Conservation (phyloP, 2,113 vertebrate species). For the Amphiprion ocellaris region DNA sequence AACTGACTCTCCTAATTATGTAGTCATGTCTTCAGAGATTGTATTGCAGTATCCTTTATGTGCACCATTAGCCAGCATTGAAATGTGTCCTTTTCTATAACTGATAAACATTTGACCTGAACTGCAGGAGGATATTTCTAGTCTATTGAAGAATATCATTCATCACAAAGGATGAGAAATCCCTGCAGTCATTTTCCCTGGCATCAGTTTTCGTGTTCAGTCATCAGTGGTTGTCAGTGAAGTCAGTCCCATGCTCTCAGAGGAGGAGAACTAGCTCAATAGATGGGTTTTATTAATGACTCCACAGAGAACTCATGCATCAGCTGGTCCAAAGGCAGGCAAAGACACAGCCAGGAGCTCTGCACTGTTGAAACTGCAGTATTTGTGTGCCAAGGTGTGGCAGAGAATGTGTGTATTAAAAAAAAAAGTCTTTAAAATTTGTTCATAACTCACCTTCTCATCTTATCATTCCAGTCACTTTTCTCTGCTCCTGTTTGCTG, state of each 20-base stretch:
- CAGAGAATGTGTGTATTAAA: constrained; percentile 27
- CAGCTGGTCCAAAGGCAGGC: constrained; percentile 68
- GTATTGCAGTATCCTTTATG: not conserved
- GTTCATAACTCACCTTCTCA: constrained; percentile 78
- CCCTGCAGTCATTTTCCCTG: constrained; percentile 66
- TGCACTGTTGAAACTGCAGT: constrained; percentile 62
- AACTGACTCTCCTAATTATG: constrained; percentile 9
- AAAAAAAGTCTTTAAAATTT: constrained; percentile 46
- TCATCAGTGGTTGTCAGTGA: constrained; percentile 71
- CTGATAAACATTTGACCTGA: constrained; percentile 21
- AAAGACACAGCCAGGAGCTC: constrained; percentile 51
- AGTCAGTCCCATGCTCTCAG: constrained; percentile 68
- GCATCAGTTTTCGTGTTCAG: constrained; percentile 69
- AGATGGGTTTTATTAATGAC: constrained; percentile 77
- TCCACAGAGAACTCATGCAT: constrained; percentile 78
- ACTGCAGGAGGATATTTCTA: constrained; percentile 39
- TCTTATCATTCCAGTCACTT: constrained; percentile 81
- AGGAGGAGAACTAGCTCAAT: constrained; percentile 75
- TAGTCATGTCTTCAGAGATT: constrained; percentile 7
- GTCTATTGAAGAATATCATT: constrained; percentile 48
- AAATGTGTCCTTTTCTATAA: constrained; percentile 31
- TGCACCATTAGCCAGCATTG: constrained; percentile 2
- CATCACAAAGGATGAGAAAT: constrained; percentile 62
- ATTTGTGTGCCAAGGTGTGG: constrained; percentile 59
- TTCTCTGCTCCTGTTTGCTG: constrained; percentile 63